Evolutionary conservation across 2,888 invertebrate genomes (phyloP).

Genomic region (Clostera curtula): DNA sequence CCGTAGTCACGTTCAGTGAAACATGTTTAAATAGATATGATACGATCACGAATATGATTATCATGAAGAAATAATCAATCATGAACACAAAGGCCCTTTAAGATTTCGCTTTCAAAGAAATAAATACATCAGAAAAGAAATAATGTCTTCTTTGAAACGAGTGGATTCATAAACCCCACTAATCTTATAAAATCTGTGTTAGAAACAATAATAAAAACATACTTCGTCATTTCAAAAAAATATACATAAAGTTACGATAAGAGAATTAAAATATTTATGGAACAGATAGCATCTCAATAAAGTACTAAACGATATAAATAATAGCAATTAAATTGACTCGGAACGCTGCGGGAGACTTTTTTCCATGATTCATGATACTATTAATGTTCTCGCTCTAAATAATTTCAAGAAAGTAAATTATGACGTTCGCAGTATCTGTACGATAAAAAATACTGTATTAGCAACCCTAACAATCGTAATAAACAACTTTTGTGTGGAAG

Average conservation of each 20-base stretch:
- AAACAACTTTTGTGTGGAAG: conserved; percentile 73
- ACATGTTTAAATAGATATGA: conserved; percentile 22
- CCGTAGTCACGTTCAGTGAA: conserved; percentile 28
- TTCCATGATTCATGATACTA: conserved; percentile 51
- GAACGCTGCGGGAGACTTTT: conserved; percentile 50
- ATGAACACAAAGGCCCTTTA: conserved; percentile 5
- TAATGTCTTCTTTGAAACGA: no score
- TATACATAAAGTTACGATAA: no score
- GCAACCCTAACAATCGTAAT: conserved; percentile 57
- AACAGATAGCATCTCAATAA: conserved; percentile 22
- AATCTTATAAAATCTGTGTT: no score
- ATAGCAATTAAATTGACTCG: conserved; percentile 51
- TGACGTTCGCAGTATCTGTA: conserved; percentile 47
- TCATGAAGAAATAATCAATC: conserved; percentile 25
- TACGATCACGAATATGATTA: conserved; percentile 26
- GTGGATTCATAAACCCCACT: no score
- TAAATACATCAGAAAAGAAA: no score
- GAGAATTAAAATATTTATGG: no score
- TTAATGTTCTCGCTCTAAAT: conserved; percentile 53
- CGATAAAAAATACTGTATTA: conserved; percentile 30
- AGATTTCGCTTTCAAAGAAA: no score
- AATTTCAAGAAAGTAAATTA: conserved; percentile 61
- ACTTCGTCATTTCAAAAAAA: no score
- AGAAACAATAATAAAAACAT: no score
- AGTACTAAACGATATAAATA: conserved; percentile 48